Base-by-base conservation (phyloP, 2,888 invertebrate genomes). In the Melangyna quadrimaculata region DNA sequence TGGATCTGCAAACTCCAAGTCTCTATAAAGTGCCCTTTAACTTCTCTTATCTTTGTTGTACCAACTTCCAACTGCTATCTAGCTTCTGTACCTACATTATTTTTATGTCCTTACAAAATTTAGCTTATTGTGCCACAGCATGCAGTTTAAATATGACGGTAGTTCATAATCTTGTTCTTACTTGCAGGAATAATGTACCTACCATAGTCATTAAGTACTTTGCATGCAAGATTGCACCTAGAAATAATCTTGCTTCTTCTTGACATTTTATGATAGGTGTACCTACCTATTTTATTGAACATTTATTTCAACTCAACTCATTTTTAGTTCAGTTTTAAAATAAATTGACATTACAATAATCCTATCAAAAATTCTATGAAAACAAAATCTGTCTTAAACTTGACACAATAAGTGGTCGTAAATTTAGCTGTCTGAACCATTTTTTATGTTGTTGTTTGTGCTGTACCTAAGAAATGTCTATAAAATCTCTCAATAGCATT, bases 401-500 rank as follows among this genome's bases (percentile, higher is more conserved):
- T 48, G 63, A 70, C 73, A 67, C 59, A 84, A 61, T 75, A 84
- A 75, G 35, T 61, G 70, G 72, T 73, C 81, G 83, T 79, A 79
- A 87, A 79, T 82, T 45, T 37, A 87, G 43, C 75, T 78, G 71
- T 81, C 79, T 70, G 29, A 43, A 43, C 27, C 84, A 73, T 24
- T 45, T 69, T 61, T 63, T 59, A n/a, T n/a, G n/a, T n/a, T n/a
- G n/a, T n/a, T n/a, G n/a, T 35, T 35, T 12, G 12, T 24, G 4
- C 2, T 4, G 6, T 4, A 27, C 10, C 4, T 70, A 72, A 37
- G 32, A 53, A 82, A 24, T 51, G 72, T 59, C 57, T 63, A 74
- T 48, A 35, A 67, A 74, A 53, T 55, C 55, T 72, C 37, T 45
- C 24, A 24, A 61, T 69, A 67, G 72, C 74, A 53, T 77, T 32